Percentiles rank a stretch among this genome's conserved stretches.
These are phyloP conservation scores for Entosphenus tridentatus DNA, from an alignment of 2,113 vertebrate genomes.

Conservation along the genomic window DNA sequence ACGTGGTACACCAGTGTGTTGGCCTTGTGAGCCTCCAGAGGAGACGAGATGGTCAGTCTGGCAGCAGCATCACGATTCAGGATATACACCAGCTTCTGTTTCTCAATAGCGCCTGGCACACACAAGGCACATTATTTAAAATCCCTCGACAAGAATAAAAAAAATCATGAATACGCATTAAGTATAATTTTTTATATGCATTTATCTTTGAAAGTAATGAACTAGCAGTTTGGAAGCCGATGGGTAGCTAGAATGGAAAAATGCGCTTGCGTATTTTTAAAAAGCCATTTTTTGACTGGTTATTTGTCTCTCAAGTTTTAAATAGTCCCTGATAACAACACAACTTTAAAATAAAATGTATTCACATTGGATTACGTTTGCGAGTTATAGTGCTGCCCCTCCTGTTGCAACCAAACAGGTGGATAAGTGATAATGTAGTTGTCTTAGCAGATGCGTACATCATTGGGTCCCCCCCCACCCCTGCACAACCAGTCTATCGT, in stretches of 20 bases:
- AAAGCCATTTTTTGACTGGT: too few relatives aligned
- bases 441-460: too few relatives aligned
- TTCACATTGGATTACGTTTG: not conserved
- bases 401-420: not conserved
- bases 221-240: not conserved
- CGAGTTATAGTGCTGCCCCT: not conserved
- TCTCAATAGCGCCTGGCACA: conserved; percentile 65
- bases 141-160: not conserved
- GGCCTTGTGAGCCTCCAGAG: conserved; percentile 83
- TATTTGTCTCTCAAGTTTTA: too few relatives aligned
- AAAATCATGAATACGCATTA: too few relatives aligned
- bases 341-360: too few relatives aligned
- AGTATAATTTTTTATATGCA: not conserved
- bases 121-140: not conserved
- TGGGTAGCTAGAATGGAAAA: too few relatives aligned
- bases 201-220: conserved; percentile 1
- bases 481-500: too few relatives aligned
- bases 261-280: too few relatives aligned
- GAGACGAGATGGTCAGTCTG: conserved; percentile 85
- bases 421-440: too few relatives aligned
- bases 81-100: conserved; percentile 95
- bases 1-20: conserved; percentile 96
- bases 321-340: too few relatives aligned
- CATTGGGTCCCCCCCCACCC: too few relatives aligned
- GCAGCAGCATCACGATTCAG: conserved; percentile 91